Evolutionary conservation across 2,797 vertebrate genomes (phyloP), one percentile per base, ranked within the genome.

Genomic region (Aphelocoma californica): DNA sequence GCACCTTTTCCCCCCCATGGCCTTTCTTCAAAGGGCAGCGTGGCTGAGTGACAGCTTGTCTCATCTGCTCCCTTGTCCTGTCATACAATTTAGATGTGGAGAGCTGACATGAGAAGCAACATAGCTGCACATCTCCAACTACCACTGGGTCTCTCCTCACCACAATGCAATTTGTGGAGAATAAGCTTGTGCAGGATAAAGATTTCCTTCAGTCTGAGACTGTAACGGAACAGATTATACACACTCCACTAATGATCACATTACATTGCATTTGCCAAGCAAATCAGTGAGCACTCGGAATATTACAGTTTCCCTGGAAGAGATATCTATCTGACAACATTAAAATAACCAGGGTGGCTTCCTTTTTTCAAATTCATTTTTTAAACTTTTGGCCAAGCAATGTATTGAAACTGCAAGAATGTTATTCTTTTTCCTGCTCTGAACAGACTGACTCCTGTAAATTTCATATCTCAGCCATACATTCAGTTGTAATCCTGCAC

Each of bases 11-110:
- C 98, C 98, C 98, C 98, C 98, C 98, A 97, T 98, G 98, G 98
- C 98, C 98, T 98, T 98, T 98, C 98, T 99, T 99, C 98, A 99
- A 99, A 99, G 99, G 98, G 98, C 98, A 98, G 98, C 93, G 90
- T 90, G 97, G 97, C 98, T 99, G 99, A 99, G 96, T 99, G 99
- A 99, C 99, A 98, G 98, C 97, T 98, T 98, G 98, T 98, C 98
- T 99, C 98, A 99, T 99, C 98, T 97, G 98, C 97, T 97, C 98
- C 98, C 97, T 97, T 98, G 98, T 98, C 97, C 98, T 98, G 99
- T 99, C 98, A 98, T 96, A 98, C 98, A 97, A 98, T 97, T 98
- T 96, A 94, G 97, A 97, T 73, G 77, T 95, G 96, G 95, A 97
- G 97, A 95, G 92, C 95, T 98, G 98, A 97, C 97, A 92, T 88